phyloP scores from a whole-genome alignment of 2,797 vertebrate genomes.

The Artibeus jamaicensis region DNA sequence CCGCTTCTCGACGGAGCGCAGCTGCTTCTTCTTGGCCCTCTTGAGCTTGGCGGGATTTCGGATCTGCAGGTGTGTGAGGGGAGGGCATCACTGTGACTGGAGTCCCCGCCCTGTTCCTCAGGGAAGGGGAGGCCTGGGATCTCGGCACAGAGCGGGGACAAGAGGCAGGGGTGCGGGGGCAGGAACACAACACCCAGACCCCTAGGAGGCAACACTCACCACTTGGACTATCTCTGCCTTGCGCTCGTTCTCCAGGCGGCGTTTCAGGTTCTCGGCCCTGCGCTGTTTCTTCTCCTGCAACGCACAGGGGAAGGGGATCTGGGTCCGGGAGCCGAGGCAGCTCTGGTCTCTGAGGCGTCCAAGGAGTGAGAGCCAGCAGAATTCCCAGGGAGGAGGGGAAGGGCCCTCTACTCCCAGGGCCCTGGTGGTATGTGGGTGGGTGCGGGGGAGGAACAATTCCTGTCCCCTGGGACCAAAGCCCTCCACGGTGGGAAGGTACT shows the following conservation, averaged over 20 bases:
- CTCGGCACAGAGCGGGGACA: fast-evolving
- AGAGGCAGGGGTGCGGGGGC: not conserved
- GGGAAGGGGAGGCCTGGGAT: not conserved
- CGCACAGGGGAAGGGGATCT: not conserved
- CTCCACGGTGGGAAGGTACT: not conserved
- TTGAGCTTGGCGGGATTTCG: slow-evolving; percentile 94
- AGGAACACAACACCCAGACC: fast-evolving
- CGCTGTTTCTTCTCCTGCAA: slow-evolving; percentile 90
- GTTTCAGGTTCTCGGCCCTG: slow-evolving; percentile 90
- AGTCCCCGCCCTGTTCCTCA: too few relatives aligned
- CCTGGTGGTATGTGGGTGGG: not conserved
- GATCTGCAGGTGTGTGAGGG: slow-evolving; percentile 83
- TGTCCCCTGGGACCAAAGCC: not conserved
- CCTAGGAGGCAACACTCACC: slow-evolving; percentile 82
- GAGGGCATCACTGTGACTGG: fast-evolving
- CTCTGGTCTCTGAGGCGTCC: not conserved
- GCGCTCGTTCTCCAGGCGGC: slow-evolving; percentile 91
- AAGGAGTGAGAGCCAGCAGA: not conserved
- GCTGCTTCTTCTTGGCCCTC: slow-evolving; percentile 94
- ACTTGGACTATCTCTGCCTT: slow-evolving; percentile 96
- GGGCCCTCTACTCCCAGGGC: not conserved
- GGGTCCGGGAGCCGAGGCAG: fast-evolving
- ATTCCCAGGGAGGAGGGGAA: not conserved
- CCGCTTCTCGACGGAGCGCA: slow-evolving; percentile 92
- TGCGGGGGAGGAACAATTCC: not conserved